Base-by-base conservation (phyloP, 2,797 vertebrate species). In the Brachyalestes nurse region DNA sequence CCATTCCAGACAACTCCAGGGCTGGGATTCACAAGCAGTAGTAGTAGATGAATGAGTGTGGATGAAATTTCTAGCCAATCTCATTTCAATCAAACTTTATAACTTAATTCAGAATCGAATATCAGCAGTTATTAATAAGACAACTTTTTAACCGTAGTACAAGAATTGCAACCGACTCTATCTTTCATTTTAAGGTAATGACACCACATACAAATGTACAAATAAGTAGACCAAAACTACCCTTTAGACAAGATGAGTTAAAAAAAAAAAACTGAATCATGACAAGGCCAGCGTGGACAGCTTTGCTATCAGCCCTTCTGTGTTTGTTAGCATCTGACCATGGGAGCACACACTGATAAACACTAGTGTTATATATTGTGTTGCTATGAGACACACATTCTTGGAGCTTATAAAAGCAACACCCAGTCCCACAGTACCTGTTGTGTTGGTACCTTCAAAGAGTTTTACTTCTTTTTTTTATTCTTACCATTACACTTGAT, bases 321-420 rank as follows among this genome's bases (percentile, higher is more conserved):
- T 74, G 49, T 60, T 70, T 5, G 25, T 77, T 19, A 70, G 17
- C 62, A 74, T 5, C 65, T 75, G 65, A 67, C 75, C 23, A 75
- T 61, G 17, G 23, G 5, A 65, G 57, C 16, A 42, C 64, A 61
- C 62, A 82, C 65, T 75, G 62, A 77, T 80, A 79, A 77, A 80
- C 66, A 81, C 51, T 23, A 13, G 16, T 45, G 75, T 73, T 69
- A 80, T 47, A 76, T 53, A 66, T 23, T 16, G 60, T 61, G 71
- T 81, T 78, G 72, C 72, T 65, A 67, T 81, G 75, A 76, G 55
- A 83, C 53, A 69, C 17, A 12, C 61, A 64, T 53, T 72, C 28
- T 76, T 79, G 4, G 34, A 9, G 49, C 62, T 53, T 75, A 77
- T 62, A 80, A 71, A 60, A 75, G 53, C 53, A 79, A 79, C 64